Percentiles rank a stretch among this genome's conserved stretches.
Evolutionary conservation across 2,113 vertebrate genomes (phyloP).

Genomic region (Trematocara variabile): DNA sequence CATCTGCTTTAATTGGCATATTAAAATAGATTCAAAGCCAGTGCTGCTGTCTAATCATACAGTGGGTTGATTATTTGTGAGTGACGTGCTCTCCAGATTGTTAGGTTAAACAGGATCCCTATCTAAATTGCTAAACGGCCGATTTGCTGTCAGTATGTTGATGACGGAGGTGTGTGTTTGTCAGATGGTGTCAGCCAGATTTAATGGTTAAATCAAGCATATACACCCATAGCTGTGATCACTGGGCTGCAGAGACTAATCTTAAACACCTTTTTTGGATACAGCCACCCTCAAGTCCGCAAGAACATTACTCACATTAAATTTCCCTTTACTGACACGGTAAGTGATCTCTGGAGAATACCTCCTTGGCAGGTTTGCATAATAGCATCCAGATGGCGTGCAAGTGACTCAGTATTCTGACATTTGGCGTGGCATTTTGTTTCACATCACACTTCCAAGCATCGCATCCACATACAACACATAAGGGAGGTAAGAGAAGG

Average conservation of each 20-base stretch:
- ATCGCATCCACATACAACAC: slow-evolving; percentile 15
- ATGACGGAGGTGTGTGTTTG: slow-evolving; percentile 41
- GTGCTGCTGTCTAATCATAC: not conserved
- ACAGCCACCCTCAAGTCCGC: not conserved
- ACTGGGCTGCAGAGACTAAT: not conserved
- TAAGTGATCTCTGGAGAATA: slow-evolving; percentile 55
- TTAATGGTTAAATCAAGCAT: slow-evolving; percentile 8
- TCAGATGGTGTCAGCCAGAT: slow-evolving; percentile 33
- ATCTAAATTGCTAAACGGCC: slow-evolving; percentile 51
- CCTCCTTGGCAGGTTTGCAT: slow-evolving; percentile 60
- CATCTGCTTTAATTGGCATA: not conserved
- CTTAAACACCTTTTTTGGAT: not conserved
- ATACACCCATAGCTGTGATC: not conserved
- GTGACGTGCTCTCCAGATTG: slow-evolving; percentile 44
- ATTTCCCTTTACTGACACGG: slow-evolving; percentile 14
- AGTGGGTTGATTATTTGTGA: slow-evolving; percentile 40
- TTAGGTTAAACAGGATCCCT: slow-evolving; percentile 20
- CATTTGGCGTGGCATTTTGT: slow-evolving; percentile 73
- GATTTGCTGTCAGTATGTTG: slow-evolving; percentile 20
- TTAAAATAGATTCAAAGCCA: not conserved
- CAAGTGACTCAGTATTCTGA: slow-evolving; percentile 73
- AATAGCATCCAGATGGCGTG: slow-evolving; percentile 73
- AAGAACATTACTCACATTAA: slow-evolving; percentile 42
- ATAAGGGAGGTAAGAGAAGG: not conserved
- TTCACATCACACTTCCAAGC: slow-evolving; percentile 44